Evolutionary conservation across 92 coral and sea anemone species (phyloP).

Genomic region (Bergia puertoricense): DNA sequence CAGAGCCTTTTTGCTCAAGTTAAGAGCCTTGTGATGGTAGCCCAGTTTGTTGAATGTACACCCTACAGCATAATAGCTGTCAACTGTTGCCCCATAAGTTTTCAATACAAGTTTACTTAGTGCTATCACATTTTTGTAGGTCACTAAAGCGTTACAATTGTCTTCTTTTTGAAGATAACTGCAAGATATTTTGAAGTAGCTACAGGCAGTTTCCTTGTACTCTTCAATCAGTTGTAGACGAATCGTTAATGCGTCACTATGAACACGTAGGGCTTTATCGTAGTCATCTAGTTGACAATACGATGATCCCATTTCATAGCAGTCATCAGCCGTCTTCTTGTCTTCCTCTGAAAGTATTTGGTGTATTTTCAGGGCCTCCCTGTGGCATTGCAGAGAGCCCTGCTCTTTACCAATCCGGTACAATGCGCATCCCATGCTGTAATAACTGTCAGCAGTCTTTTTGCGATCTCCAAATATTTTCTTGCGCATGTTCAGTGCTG

Average conservation of each 20-base stretch:
- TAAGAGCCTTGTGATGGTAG: background rate
- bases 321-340: background rate
- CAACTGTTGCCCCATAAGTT: background rate
- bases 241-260: background rate
- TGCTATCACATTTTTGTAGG: no score
- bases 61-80: slow-evolving; percentile 4
- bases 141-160: background rate
- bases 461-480: background rate
- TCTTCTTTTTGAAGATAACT: background rate
- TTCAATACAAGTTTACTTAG: background rate
- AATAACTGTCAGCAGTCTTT: background rate
- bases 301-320: background rate
- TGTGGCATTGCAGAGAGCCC: background rate
- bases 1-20: background rate
- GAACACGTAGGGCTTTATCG: background rate
- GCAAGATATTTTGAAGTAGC: background rate
- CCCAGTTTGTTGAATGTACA: background rate
- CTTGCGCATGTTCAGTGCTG: background rate
- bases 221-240: background rate
- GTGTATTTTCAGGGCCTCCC: background rate
- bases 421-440: background rate
- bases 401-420: background rate
- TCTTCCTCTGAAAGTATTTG: background rate
- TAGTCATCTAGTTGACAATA: background rate
- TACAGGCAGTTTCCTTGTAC: background rate